These are phyloP conservation scores for Megamerina dolium DNA, from an alignment of 2,888 invertebrate genomes.

Conservation along the genomic window DNA sequence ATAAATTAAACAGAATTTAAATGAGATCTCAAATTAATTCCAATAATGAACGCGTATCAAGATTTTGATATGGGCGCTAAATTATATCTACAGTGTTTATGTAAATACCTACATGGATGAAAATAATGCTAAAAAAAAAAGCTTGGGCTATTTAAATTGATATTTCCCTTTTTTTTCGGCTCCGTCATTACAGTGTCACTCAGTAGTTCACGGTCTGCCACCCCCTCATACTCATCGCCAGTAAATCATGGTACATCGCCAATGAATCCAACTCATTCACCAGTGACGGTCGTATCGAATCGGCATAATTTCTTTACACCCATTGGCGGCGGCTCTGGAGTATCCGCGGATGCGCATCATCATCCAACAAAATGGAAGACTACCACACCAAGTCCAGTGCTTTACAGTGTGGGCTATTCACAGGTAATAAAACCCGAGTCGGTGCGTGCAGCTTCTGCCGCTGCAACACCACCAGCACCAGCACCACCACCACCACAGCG, in stretches of 20 bases:
- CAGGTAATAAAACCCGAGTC: constrained; percentile 41
- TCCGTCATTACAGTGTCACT: constrained; percentile 90
- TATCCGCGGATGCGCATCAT: constrained; percentile 20
- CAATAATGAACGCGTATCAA: constrained; percentile 40
- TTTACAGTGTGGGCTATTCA: constrained; percentile 42
- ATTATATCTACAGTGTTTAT: constrained; percentile 47
- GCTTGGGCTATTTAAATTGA: neutral
- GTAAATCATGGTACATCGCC: constrained; percentile 65
- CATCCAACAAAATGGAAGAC: constrained; percentile 45
- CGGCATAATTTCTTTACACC: constrained; percentile 89
- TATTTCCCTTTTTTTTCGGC: constrained; percentile 1
- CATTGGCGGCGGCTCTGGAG: constrained; percentile 52
- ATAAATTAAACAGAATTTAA: too few species aligned
- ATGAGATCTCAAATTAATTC: too few species aligned
- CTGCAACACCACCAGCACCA: constrained; percentile 30
- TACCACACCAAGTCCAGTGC: constrained; percentile 43
- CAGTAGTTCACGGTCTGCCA: constrained; percentile 88
- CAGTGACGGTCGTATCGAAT: constrained; percentile 62
- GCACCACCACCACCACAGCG: constrained; percentile 40
- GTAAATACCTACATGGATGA: constrained; percentile 25
- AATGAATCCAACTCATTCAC: constrained; percentile 55
- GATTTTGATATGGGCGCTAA: constrained; percentile 44
- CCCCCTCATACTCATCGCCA: constrained; percentile 80
- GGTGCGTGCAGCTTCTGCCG: constrained; percentile 31
- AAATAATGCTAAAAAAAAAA: too few species aligned